Conservation (phyloP, 1,140 invertebrate genomes). For the Drosophila gunungcola region DNA sequence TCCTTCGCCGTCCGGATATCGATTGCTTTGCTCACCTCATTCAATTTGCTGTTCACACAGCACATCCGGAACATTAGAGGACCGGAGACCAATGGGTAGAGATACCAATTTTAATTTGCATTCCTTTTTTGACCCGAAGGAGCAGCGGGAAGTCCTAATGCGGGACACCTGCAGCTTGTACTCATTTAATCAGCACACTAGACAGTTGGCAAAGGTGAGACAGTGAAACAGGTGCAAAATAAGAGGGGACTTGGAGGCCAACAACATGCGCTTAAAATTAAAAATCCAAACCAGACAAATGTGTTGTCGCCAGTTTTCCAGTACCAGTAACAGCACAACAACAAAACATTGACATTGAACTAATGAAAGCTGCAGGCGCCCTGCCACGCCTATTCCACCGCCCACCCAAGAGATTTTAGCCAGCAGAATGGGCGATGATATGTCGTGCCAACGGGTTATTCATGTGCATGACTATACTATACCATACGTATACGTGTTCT, state of each 20-base stretch:
- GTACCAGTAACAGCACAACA: conserved; percentile 14
- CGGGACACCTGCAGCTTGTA: conserved; percentile 42
- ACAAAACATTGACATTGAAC: conserved; percentile 70
- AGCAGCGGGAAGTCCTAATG: conserved; percentile 25
- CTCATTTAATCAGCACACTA: conserved; percentile 55
- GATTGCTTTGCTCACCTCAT: conserved; percentile 13
- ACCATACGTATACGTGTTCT: not conserved
- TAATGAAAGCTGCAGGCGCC: conserved; percentile 71
- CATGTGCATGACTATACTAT: conserved; percentile 15
- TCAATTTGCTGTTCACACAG: conserved; percentile 23
- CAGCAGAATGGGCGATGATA: conserved; percentile 33
- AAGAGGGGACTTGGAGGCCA: conserved; percentile 1
- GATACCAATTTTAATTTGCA: conserved; percentile 63
- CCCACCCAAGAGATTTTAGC: conserved; percentile 13
- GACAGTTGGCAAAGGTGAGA: conserved; percentile 6
- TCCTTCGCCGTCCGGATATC: conserved; percentile 14
- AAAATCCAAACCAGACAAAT: conserved; percentile 42
- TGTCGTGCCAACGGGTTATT: conserved; percentile 45
- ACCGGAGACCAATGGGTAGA: not conserved
- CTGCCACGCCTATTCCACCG: conserved; percentile 4
- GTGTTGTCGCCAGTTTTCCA: conserved; percentile 2
- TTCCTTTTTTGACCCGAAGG: conserved; percentile 19
- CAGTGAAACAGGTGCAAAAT: conserved; percentile 17
- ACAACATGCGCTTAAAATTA: conserved; percentile 59
- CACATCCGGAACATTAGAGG: conserved; percentile 1